These are phyloP conservation scores for Agrenia bidenticulata DNA, from an alignment of 2,888 invertebrate species.

Conservation along the genomic window DNA sequence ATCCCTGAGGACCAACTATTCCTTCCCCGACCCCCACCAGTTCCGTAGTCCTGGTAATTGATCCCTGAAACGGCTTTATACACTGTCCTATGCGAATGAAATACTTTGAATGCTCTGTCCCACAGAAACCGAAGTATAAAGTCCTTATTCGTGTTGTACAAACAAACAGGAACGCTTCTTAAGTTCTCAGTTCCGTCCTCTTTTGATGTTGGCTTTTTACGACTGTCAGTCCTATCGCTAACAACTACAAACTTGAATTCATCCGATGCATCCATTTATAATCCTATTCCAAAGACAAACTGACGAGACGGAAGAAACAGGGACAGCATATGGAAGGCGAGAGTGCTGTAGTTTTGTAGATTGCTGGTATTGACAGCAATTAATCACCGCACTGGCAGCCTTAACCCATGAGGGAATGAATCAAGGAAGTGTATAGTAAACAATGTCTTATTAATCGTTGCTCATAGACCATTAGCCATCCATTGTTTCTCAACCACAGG, in stretches of 20 bases:
- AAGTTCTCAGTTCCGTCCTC: conserved; percentile 25
- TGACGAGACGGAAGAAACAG: conserved; percentile 1
- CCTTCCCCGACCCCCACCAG: conserved; percentile 21
- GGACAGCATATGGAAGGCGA: conserved; percentile 6
- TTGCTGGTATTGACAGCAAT: too few relatives aligned
- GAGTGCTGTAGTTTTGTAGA: too few relatives aligned
- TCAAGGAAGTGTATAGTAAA: too few relatives aligned
- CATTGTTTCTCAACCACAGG: too few relatives aligned
- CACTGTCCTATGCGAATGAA: conserved; percentile 49
- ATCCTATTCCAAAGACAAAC: not conserved
- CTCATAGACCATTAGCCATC: too few relatives aligned
- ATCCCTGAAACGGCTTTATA: conserved; percentile 52
- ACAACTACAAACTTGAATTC: conserved; percentile 48
- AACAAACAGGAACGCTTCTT: conserved; percentile 48
- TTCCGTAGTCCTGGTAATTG: conserved; percentile 51
- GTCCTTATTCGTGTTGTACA: conserved; percentile 50
- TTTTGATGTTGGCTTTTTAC: not conserved
- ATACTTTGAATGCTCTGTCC: conserved; percentile 53
- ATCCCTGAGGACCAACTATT: conserved; percentile 17
- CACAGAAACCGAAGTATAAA: conserved; percentile 52
- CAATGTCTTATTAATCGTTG: too few relatives aligned
- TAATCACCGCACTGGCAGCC: too few relatives aligned
- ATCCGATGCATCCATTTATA: conserved; percentile 51
- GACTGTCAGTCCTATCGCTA: not conserved
- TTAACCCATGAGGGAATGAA: too few relatives aligned